Base-by-base conservation (phyloP, 2,797 vertebrate genomes). In the Hippocampus kuda region DNA sequence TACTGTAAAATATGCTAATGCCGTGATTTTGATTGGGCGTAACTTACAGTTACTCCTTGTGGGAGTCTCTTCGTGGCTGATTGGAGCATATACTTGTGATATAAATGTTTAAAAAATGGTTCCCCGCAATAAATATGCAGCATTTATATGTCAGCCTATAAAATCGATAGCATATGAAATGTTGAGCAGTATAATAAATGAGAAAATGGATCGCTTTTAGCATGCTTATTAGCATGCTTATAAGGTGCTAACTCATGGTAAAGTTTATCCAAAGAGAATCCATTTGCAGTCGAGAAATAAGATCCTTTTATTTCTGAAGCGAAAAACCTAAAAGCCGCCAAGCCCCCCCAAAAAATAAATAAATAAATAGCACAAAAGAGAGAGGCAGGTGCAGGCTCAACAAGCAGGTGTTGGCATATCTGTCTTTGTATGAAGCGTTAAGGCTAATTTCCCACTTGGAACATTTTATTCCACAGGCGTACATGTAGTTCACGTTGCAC, bases 41-140 rank as follows among this genome's bases (percentile, higher is more conserved):
- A 77, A 76, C 75, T 81, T 66, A 75, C 72, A 83, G 77, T 73
- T 69, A 75, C 63, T 82, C 77, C 77, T 83, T 76, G 66, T 81
- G 73, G 76, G 62, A 10, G 51, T 53, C 18, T 53, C 5, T 22
- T 53, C 2, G 22, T 51, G 53, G 53, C n/a, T 24, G 53, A n/a
- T 7, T 20, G n/a, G 22, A 10, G 8, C 22, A n/a, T 53, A 53
- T 56, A 54, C n/a, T 54, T 54, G 22, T 8, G 53, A 54, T 54
- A 6, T 49, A 18, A 20, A 12, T 54, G 7, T 38, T 38, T 38
- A 12, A 54, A 22, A 54, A 54, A 24, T 11, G 20, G 15, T 53
- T 53, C 20, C 20, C 51, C 1, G 8, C 51, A 22, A 10, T n/a
- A 8, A 22, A 11, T 54, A 54, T 54, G 53, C 22, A 54, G 15